phyloP scores from a whole-genome alignment of 2,888 invertebrate genomes.

The Hypsopygia costalis region DNA sequence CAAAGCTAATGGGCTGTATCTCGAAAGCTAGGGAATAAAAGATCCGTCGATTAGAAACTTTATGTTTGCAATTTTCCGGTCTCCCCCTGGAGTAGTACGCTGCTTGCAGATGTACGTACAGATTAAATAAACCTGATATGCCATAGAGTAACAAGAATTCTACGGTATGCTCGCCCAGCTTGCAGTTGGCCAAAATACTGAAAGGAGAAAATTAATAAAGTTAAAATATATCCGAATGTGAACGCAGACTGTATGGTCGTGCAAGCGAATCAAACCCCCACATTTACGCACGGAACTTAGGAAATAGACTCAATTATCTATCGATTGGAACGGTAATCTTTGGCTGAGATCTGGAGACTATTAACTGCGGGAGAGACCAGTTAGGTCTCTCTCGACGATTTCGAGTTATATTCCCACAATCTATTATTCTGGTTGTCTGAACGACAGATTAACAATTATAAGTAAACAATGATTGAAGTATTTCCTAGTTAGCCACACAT shows the following conservation, averaged over 20 bases:
- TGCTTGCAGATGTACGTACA: constrained; percentile 38
- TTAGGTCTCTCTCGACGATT: too few relatives aligned
- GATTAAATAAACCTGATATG: constrained; percentile 18
- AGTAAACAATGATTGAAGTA: too few relatives aligned
- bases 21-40: constrained; percentile 74
- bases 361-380: constrained; percentile 19
- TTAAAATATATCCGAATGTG: constrained; percentile 14
- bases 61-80: constrained; percentile 76
- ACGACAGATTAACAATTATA: too few relatives aligned
- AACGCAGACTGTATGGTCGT: constrained; percentile 31
- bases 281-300: constrained; percentile 41
- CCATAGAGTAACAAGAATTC: neutral
- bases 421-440: too few relatives aligned
- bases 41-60: constrained; percentile 80
- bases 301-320: constrained; percentile 51
- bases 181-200: too few relatives aligned
- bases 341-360: constrained; percentile 28
- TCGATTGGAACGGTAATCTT: constrained; percentile 39
- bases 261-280: constrained; percentile 39
- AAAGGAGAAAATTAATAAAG: constrained; percentile 7
- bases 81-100: constrained; percentile 42
- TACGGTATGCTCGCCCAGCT: neutral
- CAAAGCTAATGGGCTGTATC: constrained; percentile 78
- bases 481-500: too few relatives aligned
- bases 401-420: too few relatives aligned